Conservation (phyloP, 2,888 invertebrate species). For the Axea sp. region DNA sequence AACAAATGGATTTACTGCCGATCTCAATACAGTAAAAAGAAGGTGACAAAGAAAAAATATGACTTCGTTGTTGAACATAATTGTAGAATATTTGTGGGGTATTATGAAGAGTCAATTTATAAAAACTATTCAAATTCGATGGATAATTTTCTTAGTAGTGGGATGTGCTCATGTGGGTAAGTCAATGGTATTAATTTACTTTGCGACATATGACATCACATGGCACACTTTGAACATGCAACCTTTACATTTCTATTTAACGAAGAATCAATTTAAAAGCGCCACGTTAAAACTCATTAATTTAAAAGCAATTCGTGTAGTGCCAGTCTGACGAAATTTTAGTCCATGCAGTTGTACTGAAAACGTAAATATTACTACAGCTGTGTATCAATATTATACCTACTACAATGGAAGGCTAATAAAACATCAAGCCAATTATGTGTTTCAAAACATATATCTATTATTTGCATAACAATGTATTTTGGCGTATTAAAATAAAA, state of each 20-base stretch:
- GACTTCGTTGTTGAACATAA: constrained; percentile 22
- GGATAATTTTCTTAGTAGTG: constrained; percentile 39
- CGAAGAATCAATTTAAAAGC: constrained; percentile 20
- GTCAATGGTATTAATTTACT: constrained; percentile 12
- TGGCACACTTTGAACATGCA: constrained; percentile 9
- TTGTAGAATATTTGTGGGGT: constrained; percentile 37
- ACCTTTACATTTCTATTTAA: neutral
- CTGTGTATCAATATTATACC: too few relatives aligned
- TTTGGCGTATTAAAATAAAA: too few relatives aligned
- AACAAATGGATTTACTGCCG: neutral
- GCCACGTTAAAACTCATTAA: constrained; percentile 2
- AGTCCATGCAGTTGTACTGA: too few relatives aligned
- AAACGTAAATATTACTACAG: too few relatives aligned
- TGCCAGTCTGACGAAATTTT: too few relatives aligned
- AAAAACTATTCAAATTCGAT: constrained; percentile 13
- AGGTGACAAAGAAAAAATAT: constrained; percentile 22
- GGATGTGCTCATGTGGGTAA: constrained; percentile 48
- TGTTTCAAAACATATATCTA: too few relatives aligned
- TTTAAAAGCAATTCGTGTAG: too few relatives aligned
- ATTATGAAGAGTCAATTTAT: constrained; percentile 29
- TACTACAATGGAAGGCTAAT: too few relatives aligned
- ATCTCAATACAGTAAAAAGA: neutral
- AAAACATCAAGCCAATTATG: too few relatives aligned
- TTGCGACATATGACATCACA: neutral
- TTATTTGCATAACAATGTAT: too few relatives aligned